Evolutionary conservation across 2,113 vertebrate species (phyloP), one percentile per base, ranked within the genome.

Genomic region (Brachyhypopomus occidentalis): DNA sequence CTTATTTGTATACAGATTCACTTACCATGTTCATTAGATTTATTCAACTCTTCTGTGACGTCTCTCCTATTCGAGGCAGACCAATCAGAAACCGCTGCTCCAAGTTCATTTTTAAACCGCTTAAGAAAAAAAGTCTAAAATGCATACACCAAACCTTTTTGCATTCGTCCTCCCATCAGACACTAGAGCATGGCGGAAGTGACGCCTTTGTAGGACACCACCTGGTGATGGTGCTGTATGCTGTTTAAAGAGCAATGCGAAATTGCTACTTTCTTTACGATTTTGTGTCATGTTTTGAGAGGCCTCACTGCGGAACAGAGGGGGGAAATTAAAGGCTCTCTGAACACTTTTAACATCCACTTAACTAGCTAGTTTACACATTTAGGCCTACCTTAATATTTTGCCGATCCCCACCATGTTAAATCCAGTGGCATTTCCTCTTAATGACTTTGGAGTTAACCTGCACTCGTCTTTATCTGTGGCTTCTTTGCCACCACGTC

Each of bases 201-300:
- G 63, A 1, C 63, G 72, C 20, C 36, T 75, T 25, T 75, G 74
- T 0, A 70, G 72, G 2, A 76, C 80, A 76, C 59, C 7, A 69
- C 34, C 62, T 75, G n/a, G 30, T 38, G 70, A 19, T 55, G 23
- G 56, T 75, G n/a, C 6, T n/a, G 62, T 27, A 7, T 30, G n/a
- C 17, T n/a, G 45, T 45, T 45, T 74, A 12, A 58, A 20, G 12
- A 36, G 20, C n/a, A 22, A 14, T 19, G 55, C 1, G 5, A 67
- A 27, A 27, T 9, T 66, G 0, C 4, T 45, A 2, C 27, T 23
- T 8, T 69, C 23, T 6, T 60, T 23, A 25, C 17, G 22, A 27
- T n/a, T 17, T 20, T 80, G 79, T 30, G 34, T 63, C 79, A 81
- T 81, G 48, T 27, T 72, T 63, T 27, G 14, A 23, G 30, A 80